These are phyloP conservation scores for Vidua macroura DNA, from an alignment of 2,113 vertebrate species.

Conservation along the genomic window DNA sequence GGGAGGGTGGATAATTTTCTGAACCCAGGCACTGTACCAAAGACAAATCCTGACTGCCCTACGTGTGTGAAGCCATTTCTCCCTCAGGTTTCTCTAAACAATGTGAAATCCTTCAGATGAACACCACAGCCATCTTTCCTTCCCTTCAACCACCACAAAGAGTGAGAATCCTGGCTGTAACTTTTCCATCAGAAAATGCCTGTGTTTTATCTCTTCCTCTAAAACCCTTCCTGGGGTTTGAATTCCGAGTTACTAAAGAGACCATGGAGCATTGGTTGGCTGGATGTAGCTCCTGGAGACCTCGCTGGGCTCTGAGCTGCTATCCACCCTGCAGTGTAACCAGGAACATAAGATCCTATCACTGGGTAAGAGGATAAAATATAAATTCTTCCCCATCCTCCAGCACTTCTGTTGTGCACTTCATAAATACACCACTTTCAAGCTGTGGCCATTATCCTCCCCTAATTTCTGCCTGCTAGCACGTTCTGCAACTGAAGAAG, in stretches of 20 bases:
- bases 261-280: not conserved
- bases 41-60: not conserved
- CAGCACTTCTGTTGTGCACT: not conserved
- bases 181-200: not conserved
- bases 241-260: not conserved
- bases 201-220: not conserved
- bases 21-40: not conserved
- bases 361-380: not conserved
- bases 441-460: slow-evolving; percentile 20
- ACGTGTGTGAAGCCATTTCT: not conserved
- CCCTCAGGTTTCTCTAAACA: not conserved
- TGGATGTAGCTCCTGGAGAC: not conserved
- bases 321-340: not conserved
- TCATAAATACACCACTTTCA: slow-evolving; percentile 14
- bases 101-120: not conserved
- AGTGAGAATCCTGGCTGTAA: not conserved
- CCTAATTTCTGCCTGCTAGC: slow-evolving; percentile 40
- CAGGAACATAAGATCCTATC: not conserved
- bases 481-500: slow-evolving; percentile 20
- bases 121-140: not conserved
- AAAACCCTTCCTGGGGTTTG: not conserved
- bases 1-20: not conserved
- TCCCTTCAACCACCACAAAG: not conserved
- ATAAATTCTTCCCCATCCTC: slow-evolving; percentile 7
- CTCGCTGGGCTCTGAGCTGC: not conserved